Percentiles rank a stretch among this genome's conserved stretches.
Evolutionary conservation across 2,797 vertebrate species (phyloP).

Genomic region (Crocidura indochinensis): DNA sequence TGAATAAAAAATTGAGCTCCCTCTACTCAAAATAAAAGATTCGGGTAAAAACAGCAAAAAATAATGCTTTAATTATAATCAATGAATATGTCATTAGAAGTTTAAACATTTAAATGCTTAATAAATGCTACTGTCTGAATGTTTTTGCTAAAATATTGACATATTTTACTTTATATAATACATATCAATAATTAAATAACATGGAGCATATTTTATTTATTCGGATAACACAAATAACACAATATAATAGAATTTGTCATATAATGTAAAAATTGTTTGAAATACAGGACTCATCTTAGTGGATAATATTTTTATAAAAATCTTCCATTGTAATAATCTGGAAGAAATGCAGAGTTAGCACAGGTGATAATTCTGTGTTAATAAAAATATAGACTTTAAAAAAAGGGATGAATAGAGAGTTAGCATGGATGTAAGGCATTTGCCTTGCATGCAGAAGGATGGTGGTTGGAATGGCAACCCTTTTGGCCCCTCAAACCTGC

Average conservation of each 20-base stretch:
- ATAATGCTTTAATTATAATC: not conserved
- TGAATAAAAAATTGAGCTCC: not conserved
- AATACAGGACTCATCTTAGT: too few relatives aligned
- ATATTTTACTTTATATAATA: not conserved
- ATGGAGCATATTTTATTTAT: not conserved
- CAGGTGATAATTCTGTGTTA: too few relatives aligned
- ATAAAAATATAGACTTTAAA: too few relatives aligned
- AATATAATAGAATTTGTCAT: not conserved
- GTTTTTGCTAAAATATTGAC: not conserved
- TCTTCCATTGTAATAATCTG: not conserved
- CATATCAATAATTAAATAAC: slow-evolving; percentile 4
- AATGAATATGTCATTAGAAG: too few relatives aligned
- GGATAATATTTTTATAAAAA: too few relatives aligned
- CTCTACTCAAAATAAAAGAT: not conserved
- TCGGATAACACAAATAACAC: not conserved
- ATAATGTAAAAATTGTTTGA: too few relatives aligned
- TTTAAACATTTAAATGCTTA: too few relatives aligned
- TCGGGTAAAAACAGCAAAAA: not conserved
- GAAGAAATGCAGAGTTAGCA: not conserved
- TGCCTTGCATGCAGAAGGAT: too few relatives aligned
- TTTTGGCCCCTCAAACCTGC: too few relatives aligned
- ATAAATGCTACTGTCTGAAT: not conserved
- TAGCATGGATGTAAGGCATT: too few relatives aligned
- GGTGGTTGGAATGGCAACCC: too few relatives aligned
- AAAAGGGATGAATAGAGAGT: too few relatives aligned